Conservation (phyloP, 2,113 vertebrate species). For the Tor tambroides region DNA sequence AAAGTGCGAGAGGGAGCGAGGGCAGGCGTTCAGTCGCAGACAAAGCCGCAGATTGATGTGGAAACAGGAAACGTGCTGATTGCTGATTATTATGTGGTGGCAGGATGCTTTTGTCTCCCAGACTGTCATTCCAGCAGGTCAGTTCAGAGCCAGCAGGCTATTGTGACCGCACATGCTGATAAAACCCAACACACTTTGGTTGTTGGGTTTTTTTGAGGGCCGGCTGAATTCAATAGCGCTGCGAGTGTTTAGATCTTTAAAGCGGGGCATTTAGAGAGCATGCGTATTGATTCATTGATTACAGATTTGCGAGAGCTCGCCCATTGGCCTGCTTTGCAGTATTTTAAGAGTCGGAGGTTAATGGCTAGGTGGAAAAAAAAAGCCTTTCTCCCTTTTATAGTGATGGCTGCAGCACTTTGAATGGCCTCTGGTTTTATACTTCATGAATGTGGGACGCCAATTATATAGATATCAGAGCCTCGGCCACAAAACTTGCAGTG, state of each 20-base stretch:
- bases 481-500: conserved; percentile 9
- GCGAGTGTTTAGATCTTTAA: conserved; percentile 59
- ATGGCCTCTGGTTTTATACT: conserved; percentile 40
- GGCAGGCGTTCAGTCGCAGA: neutral
- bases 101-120: conserved; percentile 43
- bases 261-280: conserved; percentile 42
- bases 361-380: conserved; percentile 34
- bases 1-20: conserved; percentile 47
- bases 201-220: neutral
- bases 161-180: conserved; percentile 37
- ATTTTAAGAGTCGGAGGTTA: conserved; percentile 48
- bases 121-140: conserved; percentile 37
- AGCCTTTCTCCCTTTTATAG: conserved; percentile 39
- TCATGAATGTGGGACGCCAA: conserved; percentile 45
- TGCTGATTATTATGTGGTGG: conserved; percentile 50
- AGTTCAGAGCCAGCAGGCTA: conserved; percentile 28
- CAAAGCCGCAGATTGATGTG: conserved; percentile 41
- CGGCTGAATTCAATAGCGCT: conserved; percentile 55
- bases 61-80: conserved; percentile 43
- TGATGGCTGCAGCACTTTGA: conserved; percentile 26
- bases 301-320: conserved; percentile 49
- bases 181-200: conserved; percentile 19
- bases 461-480: conserved; percentile 57
- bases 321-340: conserved; percentile 37
- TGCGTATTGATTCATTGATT: conserved; percentile 64